Evolutionary conservation across 2,888 invertebrate species (phyloP).

Genomic region (Oegoconia quadripuncta): DNA sequence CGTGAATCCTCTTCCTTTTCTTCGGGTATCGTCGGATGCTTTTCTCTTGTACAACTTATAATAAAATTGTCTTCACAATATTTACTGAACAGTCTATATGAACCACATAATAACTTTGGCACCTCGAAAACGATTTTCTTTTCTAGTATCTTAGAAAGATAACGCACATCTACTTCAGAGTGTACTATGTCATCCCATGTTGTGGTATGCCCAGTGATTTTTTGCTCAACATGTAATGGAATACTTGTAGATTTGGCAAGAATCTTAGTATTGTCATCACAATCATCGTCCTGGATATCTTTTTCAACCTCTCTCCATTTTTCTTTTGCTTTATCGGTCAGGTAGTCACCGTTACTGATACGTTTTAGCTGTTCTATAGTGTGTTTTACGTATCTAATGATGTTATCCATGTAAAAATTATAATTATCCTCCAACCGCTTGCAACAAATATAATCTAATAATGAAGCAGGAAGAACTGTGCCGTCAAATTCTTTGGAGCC

Average conservation of each 20-base stretch:
- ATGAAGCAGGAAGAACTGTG: conserved; percentile 46
- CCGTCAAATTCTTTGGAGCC: conserved; percentile 31
- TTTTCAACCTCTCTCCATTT: conserved; percentile 56
- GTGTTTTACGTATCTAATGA: conserved; percentile 58
- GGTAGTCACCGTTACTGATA: conserved; percentile 68
- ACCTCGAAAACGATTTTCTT: conserved; percentile 60
- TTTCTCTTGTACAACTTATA: conserved; percentile 47
- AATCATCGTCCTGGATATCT: conserved; percentile 14
- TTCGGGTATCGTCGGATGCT: conserved; percentile 10
- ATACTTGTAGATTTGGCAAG: conserved; percentile 52
- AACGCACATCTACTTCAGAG: conserved; percentile 61
- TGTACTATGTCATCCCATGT: conserved; percentile 60
- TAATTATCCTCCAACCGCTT: conserved; percentile 61
- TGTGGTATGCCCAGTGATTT: conserved; percentile 29
- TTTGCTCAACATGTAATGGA: conserved; percentile 48
- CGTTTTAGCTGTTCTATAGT: conserved; percentile 69
- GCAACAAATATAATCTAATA: conserved; percentile 63
- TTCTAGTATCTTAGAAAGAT: conserved; percentile 58
- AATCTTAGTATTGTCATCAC: conserved; percentile 35
- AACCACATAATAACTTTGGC: conserved; percentile 53
- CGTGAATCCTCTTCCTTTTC: conserved; percentile 31
- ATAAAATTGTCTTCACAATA: conserved; percentile 47
- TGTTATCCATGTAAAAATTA: conserved; percentile 66
- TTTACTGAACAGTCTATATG: conserved; percentile 50
- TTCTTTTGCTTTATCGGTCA: conserved; percentile 62